Conservation (phyloP, 1,140 invertebrate species). For the Orussus abietinus region DNA sequence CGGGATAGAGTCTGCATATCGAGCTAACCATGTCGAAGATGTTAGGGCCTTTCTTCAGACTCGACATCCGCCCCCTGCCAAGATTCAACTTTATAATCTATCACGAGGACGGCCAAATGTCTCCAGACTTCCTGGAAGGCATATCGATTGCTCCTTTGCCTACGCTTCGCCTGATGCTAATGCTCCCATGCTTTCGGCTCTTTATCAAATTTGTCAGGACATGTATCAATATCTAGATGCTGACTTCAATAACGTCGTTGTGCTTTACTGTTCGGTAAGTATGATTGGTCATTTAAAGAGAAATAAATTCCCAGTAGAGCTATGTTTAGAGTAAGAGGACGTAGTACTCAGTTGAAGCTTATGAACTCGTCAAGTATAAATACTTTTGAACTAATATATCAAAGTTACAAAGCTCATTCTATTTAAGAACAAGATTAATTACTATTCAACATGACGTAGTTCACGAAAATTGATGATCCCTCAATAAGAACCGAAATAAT, state of each 20-base stretch:
- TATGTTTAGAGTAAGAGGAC: no score
- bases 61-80: conserved; percentile 66
- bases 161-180: conserved; percentile 58
- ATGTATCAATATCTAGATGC: conserved; percentile 82
- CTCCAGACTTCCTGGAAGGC: conserved; percentile 48
- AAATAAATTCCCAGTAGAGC: no score
- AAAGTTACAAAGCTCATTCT: no score
- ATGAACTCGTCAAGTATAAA: no score
- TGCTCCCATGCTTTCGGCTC: conserved; percentile 72
- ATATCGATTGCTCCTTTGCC: conserved; percentile 66
- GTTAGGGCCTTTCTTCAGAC: conserved; percentile 72
- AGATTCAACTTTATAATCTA: conserved; percentile 78
- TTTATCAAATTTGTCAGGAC: conserved; percentile 80
- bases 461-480: no score
- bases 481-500: no score
- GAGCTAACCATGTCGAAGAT: conserved; percentile 91
- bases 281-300: no score
- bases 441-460: no score
- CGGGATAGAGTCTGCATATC: conserved; percentile 88
- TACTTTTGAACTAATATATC: no score
- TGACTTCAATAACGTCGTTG: conserved; percentile 76
- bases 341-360: no score
- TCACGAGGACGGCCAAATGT: conserved; percentile 58
- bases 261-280: conserved; percentile 83
- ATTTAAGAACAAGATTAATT: no score